Evolutionary conservation across 2,797 vertebrate species (phyloP).

Genomic region (Periophthalmus magnuspinnatus): DNA sequence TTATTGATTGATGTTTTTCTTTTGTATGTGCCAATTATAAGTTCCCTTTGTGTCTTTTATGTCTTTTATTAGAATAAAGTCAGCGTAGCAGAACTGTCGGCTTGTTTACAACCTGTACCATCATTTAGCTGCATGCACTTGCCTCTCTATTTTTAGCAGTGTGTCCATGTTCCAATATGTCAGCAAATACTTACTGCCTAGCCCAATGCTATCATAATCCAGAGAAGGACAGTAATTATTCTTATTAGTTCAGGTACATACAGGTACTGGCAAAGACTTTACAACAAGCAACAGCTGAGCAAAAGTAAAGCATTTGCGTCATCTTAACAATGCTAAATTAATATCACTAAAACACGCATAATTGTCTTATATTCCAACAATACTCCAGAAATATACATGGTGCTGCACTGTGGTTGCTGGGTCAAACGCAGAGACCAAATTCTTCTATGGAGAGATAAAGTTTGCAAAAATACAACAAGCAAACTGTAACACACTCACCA

Average conservation of each 20-base stretch:
- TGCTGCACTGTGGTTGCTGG: no score
- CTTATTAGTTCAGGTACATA: no score
- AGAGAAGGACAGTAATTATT: neutral
- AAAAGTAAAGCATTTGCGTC: neutral
- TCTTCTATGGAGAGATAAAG: neutral
- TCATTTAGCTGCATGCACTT: constrained; percentile 5
- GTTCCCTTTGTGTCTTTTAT: neutral
- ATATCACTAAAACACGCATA: neutral
- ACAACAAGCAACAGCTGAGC: no score
- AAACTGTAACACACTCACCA: neutral
- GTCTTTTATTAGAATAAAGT: constrained; percentile 5
- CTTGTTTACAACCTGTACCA: constrained; percentile 16
- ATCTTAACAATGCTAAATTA: neutral
- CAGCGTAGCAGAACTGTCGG: constrained; percentile 7
- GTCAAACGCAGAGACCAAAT: no score
- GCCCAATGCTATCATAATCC: constrained; percentile 2
- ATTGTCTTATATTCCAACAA: no score
- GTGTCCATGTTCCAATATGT: constrained; percentile 4
- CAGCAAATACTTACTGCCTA: constrained; percentile 10
- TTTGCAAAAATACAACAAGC: neutral
- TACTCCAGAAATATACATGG: no score
- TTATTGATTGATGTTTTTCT: no score
- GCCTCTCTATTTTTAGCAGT: constrained; percentile 10
- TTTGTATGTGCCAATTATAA: neutral
- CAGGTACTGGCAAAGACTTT: no score